Evolutionary conservation across 2,797 vertebrate species (phyloP), one percentile per base, ranked within the genome.

Genomic region (Rhinella marina): DNA sequence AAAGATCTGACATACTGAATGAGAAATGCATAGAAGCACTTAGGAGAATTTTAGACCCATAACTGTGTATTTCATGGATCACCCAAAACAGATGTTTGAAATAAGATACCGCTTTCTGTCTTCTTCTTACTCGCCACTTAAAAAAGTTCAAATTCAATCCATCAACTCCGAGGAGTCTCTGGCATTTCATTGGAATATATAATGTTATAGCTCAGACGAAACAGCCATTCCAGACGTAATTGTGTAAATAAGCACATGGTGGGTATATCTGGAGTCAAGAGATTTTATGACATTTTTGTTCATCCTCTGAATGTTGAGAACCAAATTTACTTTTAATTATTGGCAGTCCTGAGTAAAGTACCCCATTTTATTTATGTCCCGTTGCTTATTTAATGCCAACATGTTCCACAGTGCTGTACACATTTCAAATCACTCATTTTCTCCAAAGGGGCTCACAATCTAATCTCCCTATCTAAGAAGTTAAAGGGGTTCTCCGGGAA

Each of bases 41-140:
- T 89, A 84, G 68, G 85, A 84, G 64, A 68, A 61, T 57, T 73
- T 89, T 56, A 89, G 81, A 64, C 70, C 81, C 75, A 57, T 89
- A 73, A 76, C 80, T 84, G 88, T 73, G 85, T 81, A 89, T 89
- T 87, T 89, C 85, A 78, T 80, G 88, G 80, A 78, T 70, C 64
- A 82, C 81, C 80, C 76, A 82, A 86, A 89, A 87, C 88, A 89
- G 88, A 89, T 89, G 88, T 89, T 89, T 89, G 88, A 86, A 89
- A 89, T 79, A 73, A 89, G 88, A 89, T 86, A 89, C 84, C 27
- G 54, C 62, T 82, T 79, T 84, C 61, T 79, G 79, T 82, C 61
- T 59, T 89, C 56, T 50, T 85, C 56, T 85, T 85, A 78, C 59
- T 85, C 61, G 62, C 83, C 83, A 77, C 68, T 89, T 82, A 66